Evolutionary conservation across 2,888 invertebrate genomes (phyloP), one percentile per base, ranked within the genome.

Genomic region (Corbicula japonica): DNA sequence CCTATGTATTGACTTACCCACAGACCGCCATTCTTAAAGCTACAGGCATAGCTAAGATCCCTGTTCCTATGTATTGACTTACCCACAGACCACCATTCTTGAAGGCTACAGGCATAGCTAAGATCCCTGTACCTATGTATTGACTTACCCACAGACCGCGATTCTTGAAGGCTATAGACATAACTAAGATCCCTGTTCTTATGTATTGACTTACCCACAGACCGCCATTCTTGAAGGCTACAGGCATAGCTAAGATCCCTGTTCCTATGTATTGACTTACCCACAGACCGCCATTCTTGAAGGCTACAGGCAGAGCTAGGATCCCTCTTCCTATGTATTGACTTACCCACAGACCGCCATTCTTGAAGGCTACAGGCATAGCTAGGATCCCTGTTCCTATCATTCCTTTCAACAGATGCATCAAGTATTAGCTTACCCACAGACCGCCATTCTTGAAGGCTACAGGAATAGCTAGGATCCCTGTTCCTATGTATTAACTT

Each of bases 51-150:
- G n/a, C n/a, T n/a, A n/a, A n/a, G n/a, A n/a, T n/a, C n/a, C n/a
- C n/a, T n/a, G n/a, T n/a, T n/a, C n/a, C n/a, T n/a, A n/a, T n/a
- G n/a, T n/a, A n/a, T n/a, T n/a, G n/a, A n/a, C 98, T 86, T 87
- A 98, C 95, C 90, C 96, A 95, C 73, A 98, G 95, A 12, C 98
- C 98, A 71, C 98, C 96, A 94, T 98, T 97, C 93, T 96, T 96
- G 92, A 98, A 97, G n/a, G 98, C 98, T 94, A 97, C 96, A 6
- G 99, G 99, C 97, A 99, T 97, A 10, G 99, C 99, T 86, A 99
- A 94, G 87, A 99, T 98, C 5, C 99, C 99, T 0, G 99, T 98
- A 10, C 98, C 98, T 82, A 98, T 95, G n/a, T n/a, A n/a, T n/a
- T n/a, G n/a, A n/a, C n/a, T n/a, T n/a, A n/a, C n/a, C n/a, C n/a